Evolutionary conservation across 2,888 invertebrate species (phyloP).

Genomic region (Leptopilina myrica): DNA sequence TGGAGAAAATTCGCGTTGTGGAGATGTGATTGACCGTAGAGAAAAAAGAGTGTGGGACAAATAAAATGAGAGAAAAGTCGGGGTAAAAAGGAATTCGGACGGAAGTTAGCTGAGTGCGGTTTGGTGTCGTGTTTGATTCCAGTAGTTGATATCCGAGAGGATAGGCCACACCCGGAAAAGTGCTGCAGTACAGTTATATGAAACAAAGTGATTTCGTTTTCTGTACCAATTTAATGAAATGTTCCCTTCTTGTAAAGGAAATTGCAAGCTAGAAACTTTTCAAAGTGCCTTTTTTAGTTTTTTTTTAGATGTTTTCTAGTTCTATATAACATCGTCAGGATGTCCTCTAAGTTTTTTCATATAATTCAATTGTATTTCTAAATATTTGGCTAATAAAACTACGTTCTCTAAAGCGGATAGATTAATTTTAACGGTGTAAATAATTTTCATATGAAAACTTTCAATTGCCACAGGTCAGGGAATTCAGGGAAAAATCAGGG

Average conservation of each 20-base stretch:
- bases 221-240: constrained; percentile 23
- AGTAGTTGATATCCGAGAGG: constrained; percentile 38
- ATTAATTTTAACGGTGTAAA: too few relatives aligned
- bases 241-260: constrained; percentile 18
- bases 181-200: constrained; percentile 13
- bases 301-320: too few relatives aligned
- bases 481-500: too few relatives aligned
- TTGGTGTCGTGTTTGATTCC: constrained; percentile 24
- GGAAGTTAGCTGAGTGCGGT: constrained; percentile 38
- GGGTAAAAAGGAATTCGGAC: constrained; percentile 16
- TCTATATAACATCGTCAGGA: too few relatives aligned
- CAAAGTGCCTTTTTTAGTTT: too few relatives aligned
- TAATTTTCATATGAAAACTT: too few relatives aligned
- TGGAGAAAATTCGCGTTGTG: constrained; percentile 10
- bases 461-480: too few relatives aligned
- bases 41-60: constrained; percentile 3
- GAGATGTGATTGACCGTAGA: constrained; percentile 37
- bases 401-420: too few relatives aligned
- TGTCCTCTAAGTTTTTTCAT: too few relatives aligned
- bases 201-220: constrained; percentile 38
- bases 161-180: constrained; percentile 34
- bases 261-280: constrained; percentile 3
- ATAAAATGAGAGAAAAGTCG: constrained; percentile 19
- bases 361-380: too few relatives aligned
- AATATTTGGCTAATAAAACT: too few relatives aligned